phyloP scores from a whole-genome alignment of 2,113 vertebrate species.

The Daubentonia madagascariensis region DNA sequence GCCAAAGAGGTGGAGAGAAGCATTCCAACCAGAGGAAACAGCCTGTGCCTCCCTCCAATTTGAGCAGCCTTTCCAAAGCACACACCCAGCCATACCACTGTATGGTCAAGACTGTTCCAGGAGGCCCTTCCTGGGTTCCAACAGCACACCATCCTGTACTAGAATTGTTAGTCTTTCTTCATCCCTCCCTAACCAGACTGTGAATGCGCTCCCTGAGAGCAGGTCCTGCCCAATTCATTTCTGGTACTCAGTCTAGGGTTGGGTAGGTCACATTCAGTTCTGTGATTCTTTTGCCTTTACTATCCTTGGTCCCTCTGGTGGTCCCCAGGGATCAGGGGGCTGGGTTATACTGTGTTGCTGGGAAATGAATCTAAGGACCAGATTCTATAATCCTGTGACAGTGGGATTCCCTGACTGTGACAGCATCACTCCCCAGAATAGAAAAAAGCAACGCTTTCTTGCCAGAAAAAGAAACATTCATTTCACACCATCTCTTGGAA shows the following conservation, averaged over 20 bases:
- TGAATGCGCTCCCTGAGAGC: not conserved
- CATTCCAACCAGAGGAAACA: not conserved
- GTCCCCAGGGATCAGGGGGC: not conserved
- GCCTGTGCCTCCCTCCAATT: not conserved
- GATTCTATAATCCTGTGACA: conserved; percentile 16
- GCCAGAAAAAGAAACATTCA: conserved; percentile 63
- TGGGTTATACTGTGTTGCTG: not conserved
- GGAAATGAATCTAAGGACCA: conserved; percentile 40
- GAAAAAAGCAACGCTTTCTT: conserved; percentile 59
- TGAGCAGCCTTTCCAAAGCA: not conserved
- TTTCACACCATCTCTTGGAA: conserved; percentile 58
- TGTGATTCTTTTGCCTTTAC: conserved; percentile 13
- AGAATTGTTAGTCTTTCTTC: not conserved
- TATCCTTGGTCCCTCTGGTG: not conserved
- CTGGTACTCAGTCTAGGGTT: not conserved
- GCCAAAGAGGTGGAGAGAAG: not conserved
- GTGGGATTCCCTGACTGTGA: conserved; percentile 56
- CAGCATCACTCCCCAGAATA: conserved; percentile 40
- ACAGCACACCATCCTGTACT: not conserved
- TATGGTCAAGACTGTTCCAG: not conserved
- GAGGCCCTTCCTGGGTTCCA: not conserved
- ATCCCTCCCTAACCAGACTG: not conserved
- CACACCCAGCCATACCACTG: not conserved
- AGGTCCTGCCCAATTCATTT: not conserved
- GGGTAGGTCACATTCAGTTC: not conserved